Base-by-base conservation (phyloP, 2,888 invertebrate species). In the Eilema sororculum region DNA sequence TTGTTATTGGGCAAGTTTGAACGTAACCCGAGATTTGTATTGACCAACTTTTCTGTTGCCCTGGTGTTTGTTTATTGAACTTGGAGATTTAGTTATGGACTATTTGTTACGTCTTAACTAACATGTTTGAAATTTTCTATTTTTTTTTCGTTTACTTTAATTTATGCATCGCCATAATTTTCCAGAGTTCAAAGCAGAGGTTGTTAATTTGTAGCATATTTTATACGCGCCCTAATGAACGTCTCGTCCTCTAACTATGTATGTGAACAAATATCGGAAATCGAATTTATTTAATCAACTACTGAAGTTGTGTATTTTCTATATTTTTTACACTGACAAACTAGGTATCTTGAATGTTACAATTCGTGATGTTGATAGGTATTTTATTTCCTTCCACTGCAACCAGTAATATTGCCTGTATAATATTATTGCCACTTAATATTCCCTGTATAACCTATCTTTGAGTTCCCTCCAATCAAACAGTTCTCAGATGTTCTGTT, bases 401-500 rank as follows among this genome's bases (percentile, higher is more conserved):
- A 37, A 37, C 10, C 10, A 1, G 30, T 33, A 6, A 37, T 37
- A 1, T 10, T 37, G 10, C 33, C n/a, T n/a, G n/a, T n/a, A n/a
- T n/a, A n/a, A n/a, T n/a, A n/a, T n/a, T n/a, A n/a, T n/a, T n/a
- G n/a, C n/a, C n/a, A n/a, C n/a, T n/a, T n/a, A n/a, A n/a, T n/a
- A n/a, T n/a, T n/a, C n/a, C n/a, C 2, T 37, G 22, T 16, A 37
- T 4, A 61, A 61, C 37, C 22, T 8, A 24, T 16, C n/a, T n/a
- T 52, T 46, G 6, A 20, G 20, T 46, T 20, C 46, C 73, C 74
- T 78, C 74, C 72, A 83, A 84, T 84, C 80, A 77, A 80, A 80
- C 71, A 76, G 75, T 87, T 87, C 87, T 85, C 85, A 87, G 85
- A 85, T 78, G 79, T 87, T 89, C 86, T 84, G 87, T 86, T 86